Evolutionary conservation across 2,888 invertebrate genomes (phyloP), one percentile per base, ranked within the genome.

Genomic region (Alsophila aescularia): DNA sequence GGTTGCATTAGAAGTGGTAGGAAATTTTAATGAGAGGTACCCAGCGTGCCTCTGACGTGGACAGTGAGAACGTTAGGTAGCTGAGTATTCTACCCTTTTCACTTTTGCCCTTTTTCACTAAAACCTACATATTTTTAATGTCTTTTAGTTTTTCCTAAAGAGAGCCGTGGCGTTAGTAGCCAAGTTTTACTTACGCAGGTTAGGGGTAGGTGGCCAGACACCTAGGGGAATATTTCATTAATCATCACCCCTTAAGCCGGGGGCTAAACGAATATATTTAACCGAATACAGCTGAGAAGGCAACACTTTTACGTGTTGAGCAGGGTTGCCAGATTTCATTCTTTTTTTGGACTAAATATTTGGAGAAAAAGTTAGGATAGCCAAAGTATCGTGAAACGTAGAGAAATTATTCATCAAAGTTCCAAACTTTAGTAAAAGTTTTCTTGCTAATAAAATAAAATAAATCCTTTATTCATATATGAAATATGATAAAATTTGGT

Each of bases 171-270:
- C 37, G 37, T 35, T 39, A 34, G 14, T 16, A 36, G 14, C 31
- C 37, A 39, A 42, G 77, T 77, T 81, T 84, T 85, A 86, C 86
- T 83, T 84, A 83, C 77, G 73, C 70, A 77, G 72, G 69, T 76
- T 71, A 77, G 75, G 79, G 79, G 78, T 72, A 75, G 75, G 75
- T 77, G 77, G 79, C 74, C 70, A 72, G 77, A 72, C 72, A 52
- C 55, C 34, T 41, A 45, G 63, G 66, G 81, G 71, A 73, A 75
- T 70, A 81, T 67, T 85, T 81, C 87, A 90, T 90, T 87, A 87
- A 89, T 90, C 90, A 90, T 84, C 79, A 69, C 79, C 83, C 82
- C 74, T 72, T 81, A 85, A 78, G 79, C 81, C 75, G 66, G 71
- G 75, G 79, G 55, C 55, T 85, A 83, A 83, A 56, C 55, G 55